A percentile compares a stretch with the other conserved stretches of the same genome.
These are phyloP conservation scores for Chelon auratus DNA, from an alignment of 2,797 vertebrate genomes.

Conservation along the genomic window DNA sequence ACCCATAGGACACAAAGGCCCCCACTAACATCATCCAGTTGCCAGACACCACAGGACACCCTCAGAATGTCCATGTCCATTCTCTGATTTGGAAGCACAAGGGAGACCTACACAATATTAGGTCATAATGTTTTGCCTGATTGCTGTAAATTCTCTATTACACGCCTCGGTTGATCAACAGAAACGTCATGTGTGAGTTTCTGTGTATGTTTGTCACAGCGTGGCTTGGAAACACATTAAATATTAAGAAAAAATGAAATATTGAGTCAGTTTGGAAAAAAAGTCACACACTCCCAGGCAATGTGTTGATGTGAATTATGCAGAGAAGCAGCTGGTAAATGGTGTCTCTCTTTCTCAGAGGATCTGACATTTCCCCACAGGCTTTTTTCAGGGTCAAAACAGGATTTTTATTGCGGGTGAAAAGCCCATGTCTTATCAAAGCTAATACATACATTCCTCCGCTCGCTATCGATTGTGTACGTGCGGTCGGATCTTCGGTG, in stretches of 20 bases:
- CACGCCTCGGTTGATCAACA: no score
- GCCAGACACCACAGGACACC: no score
- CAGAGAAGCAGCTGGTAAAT: constrained; percentile 71
- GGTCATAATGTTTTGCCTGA: no score
- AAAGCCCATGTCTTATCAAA: constrained; percentile 37
- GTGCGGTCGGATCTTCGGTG: constrained; percentile 9
- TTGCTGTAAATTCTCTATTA: no score
- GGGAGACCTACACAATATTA: no score
- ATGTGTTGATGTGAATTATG: constrained; percentile 79
- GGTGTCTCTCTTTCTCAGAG: constrained; percentile 54
- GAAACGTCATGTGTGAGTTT: background rate
- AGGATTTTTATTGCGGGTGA: constrained; percentile 55
- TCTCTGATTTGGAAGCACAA: no score
- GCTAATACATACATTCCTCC: constrained; percentile 25
- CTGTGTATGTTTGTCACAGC: constrained; percentile 41
- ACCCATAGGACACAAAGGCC: no score
- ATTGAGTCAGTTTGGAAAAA: constrained; percentile 69
- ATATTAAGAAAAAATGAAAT: constrained; percentile 75
- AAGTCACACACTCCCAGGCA: constrained; percentile 61
- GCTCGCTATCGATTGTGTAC: constrained; percentile 23
- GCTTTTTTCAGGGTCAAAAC: constrained; percentile 64
- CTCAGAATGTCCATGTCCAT: no score
- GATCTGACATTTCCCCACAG: constrained; percentile 55
- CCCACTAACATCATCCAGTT: no score
- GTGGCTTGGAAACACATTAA: constrained; percentile 70